A percentile compares a stretch with the other conserved stretches of the same genome.
phyloP scores from a whole-genome alignment of 23 tunicate genomes.

The Halocynthia roretzi region DNA sequence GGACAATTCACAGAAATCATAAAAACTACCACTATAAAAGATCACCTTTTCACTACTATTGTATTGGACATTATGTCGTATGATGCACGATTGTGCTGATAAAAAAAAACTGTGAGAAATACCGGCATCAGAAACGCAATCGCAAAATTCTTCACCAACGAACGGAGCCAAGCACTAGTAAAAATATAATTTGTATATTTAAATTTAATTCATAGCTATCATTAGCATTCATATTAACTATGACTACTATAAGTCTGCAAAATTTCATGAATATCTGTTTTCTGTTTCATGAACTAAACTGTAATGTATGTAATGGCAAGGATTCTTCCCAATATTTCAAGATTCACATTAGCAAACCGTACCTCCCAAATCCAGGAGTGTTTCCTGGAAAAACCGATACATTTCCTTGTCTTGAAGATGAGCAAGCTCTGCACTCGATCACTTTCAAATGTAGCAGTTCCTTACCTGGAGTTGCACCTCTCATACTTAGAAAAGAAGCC shows the following conservation, averaged over 20 bases:
- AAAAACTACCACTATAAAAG: background rate
- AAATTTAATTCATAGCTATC: no score
- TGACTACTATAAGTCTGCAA: no score
- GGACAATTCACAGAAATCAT: background rate
- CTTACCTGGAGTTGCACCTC: conserved; percentile 50
- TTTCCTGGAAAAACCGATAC: conserved; percentile 32
- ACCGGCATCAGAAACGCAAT: conserved; percentile 52
- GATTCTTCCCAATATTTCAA: background rate
- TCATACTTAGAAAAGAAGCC: conserved; percentile 18
- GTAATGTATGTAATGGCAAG: no score
- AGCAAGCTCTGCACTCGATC: conserved; percentile 10
- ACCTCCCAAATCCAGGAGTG: conserved; percentile 11
- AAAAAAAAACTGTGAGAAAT: conserved; percentile 35
- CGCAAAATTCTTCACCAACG: conserved; percentile 41
- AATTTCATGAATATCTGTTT: no score
- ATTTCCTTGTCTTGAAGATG: background rate
- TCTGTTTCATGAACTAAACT: no score
- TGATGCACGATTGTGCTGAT: conserved; percentile 37
- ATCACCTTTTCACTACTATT: conserved; percentile 21
- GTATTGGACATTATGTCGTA: conserved; percentile 37
- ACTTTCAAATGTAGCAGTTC: conserved; percentile 29
- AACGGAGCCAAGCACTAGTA: conserved; percentile 37
- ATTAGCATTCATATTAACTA: no score
- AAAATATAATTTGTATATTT: background rate
- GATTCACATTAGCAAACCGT: background rate